Evolutionary conservation across 1,140 invertebrate species (phyloP), one percentile per base, ranked within the genome.

Genomic region (Tetranychus urticae): DNA sequence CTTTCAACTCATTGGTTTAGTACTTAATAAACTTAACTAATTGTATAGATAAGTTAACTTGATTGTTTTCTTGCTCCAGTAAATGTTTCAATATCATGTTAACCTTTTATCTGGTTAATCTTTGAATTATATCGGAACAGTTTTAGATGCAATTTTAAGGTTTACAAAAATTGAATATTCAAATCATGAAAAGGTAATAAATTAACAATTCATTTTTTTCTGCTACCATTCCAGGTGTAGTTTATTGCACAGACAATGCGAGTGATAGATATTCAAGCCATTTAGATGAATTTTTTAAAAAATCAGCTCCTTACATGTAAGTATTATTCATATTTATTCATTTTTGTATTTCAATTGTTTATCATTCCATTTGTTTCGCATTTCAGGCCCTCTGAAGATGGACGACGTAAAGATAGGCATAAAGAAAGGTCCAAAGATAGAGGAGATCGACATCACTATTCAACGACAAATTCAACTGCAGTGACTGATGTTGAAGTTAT

Each of bases 301-400:
- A n/a, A 52, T 52, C 50, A 52, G 50, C 50, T n/a, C 50, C 50
- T 33, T 52, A 52, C 33, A 5, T 48, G 58, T 52, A 35, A 39
- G 35, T 58, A 31, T 34, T 46, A 36, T 3, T 58, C 2, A 33
- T 1, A 54, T n/a, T 2, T 5, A 13, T 33, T 23, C 13, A 2
- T 3, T n/a, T 33, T 8, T 47, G 45, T 23, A 23, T 23, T 23
- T 23, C 23, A 46, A 12, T 8, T 47, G 46, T 52, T 31, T 52
- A 7, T 33, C 23, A 2, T 52, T 52, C 4, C 50, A 52, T 52
- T 33, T 1, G n/a, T 23, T 52, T 52, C 4, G 31, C 8, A 50
- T 50, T 45, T 36, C 56, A 45, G n/a, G 13, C 59, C 59, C 12
- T 59, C 60, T 5, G 61, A 61, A 46, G 47, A 56, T 23, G 52